Base-by-base conservation (phyloP, 2,113 vertebrate species). In the Phaetusa simplex region DNA sequence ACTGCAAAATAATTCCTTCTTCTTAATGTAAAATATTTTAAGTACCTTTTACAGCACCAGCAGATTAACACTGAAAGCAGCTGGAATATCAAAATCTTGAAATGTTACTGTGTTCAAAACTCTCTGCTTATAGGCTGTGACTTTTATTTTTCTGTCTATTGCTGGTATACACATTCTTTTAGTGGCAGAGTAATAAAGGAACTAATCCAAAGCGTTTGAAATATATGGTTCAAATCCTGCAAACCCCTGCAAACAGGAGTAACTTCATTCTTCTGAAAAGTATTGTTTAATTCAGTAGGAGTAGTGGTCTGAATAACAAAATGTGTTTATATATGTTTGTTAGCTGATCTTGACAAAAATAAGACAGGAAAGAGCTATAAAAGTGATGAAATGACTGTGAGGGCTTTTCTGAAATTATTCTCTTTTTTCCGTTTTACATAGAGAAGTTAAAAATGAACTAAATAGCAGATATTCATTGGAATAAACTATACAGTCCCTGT, bases 401-500 rank as follows among this genome's bases (percentile, higher is more conserved):
- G 23, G 65, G 21, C 36, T 84, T 74, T 17, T 43, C 9, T 71
- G 45, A 76, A 87, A 52, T 69, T 69, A 29, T 14, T 71, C 21
- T 92, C 11, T 45, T 84, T 72, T 52, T 81, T 86, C 66, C 83
- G 87, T 95, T 79, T 38, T 65, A n/a, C 23, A 32, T 9, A 80
- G 56, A 58, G 56, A 91, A 76, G 42, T 76, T 83, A 50, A 95
- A 89, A 86, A 87, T 71, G 12, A 87, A 8, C 82, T 97, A 86
- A 95, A 93, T 40, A 61, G 73, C n/a, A 81, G 90, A 87, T 93
- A 95, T 91, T 97, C 81, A 91, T 69, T 2, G 2, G 40, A 82
- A 82, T 79, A 77, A 82, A 97, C 77, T 85, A 18, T 85, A 18
- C 66, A 71, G 82, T 53, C 78, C 66, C 82, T 91, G 82, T 96